These are phyloP conservation scores for Hoplostethus mediterraneus DNA, from an alignment of 2,797 vertebrate species.

Conservation along the genomic window DNA sequence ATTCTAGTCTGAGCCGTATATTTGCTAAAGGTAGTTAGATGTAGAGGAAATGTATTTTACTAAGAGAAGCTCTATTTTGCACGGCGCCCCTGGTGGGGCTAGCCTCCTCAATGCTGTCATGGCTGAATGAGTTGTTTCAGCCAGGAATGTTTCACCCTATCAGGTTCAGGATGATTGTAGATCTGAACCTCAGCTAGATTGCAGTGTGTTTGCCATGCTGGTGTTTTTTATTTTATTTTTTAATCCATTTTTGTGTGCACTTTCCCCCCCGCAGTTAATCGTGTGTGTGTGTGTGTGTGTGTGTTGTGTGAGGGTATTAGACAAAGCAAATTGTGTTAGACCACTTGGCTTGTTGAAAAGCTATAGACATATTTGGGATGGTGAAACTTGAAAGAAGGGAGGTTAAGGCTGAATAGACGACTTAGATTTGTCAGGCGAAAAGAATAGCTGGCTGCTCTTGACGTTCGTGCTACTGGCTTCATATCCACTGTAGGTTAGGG, in stretches of 20 bases:
- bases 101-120: conserved; percentile 49
- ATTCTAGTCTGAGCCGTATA: conserved; percentile 71
- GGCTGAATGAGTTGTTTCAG: conserved; percentile 43
- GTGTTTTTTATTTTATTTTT: conserved; percentile 18
- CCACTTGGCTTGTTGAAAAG: conserved; percentile 25
- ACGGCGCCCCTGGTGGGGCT: conserved; percentile 52
- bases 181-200: conserved; percentile 46
- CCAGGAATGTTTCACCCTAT: conserved; percentile 38
- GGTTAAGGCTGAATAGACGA: conserved; percentile 32
- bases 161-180: conserved; percentile 38
- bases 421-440: not conserved
- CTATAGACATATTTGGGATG: conserved; percentile 32
- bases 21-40: conserved; percentile 66
- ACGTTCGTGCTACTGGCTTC: conserved; percentile 42
- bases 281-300: conserved; percentile 22
- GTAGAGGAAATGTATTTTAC: conserved; percentile 82
- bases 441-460: conserved; percentile 6
- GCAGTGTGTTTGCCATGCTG: conserved; percentile 38
- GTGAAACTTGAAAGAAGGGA: conserved; percentile 46
- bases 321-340: conserved; percentile 23
- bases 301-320: conserved; percentile 35
- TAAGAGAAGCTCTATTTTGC: conserved; percentile 84
- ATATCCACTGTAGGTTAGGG: conserved; percentile 32
- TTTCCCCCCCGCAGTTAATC: conserved; percentile 34
- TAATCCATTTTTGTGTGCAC: conserved; percentile 13